Percentiles rank a stretch among this genome's conserved stretches.
Conservation (phyloP, 2,888 invertebrate species). For the Aromia moschata region DNA sequence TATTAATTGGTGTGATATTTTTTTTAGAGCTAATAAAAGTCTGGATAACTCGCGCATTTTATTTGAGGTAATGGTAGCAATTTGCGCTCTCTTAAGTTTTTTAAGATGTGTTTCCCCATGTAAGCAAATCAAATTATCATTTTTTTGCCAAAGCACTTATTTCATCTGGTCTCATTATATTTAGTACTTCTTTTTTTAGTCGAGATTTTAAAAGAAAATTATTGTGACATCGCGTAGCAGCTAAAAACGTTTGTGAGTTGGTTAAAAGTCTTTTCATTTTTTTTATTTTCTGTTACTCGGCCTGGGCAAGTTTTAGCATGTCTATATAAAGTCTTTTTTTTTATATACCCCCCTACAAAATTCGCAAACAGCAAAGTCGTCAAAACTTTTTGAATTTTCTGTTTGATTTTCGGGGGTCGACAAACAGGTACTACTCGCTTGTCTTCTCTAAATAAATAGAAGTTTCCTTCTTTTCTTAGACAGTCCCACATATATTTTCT, state of each 20-base stretch:
- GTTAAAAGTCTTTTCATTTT: conserved; percentile 9
- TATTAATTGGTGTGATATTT: not conserved
- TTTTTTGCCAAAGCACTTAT: conserved; percentile 13
- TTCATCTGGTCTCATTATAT: conserved; percentile 15
- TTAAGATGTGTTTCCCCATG: conserved; percentile 10
- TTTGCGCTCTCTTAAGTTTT: conserved; percentile 17
- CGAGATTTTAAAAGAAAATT: conserved; percentile 18
- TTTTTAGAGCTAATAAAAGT: conserved; percentile 9
- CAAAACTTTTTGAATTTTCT: conserved; percentile 18
- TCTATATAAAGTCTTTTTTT: conserved; percentile 15
- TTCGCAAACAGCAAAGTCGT: conserved; percentile 14
- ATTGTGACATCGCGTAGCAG: conserved; percentile 12
- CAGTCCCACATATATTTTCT: conserved; percentile 15
- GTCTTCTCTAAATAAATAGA: conserved; percentile 12
- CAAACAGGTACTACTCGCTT: conserved; percentile 13
- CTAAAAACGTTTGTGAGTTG: conserved; percentile 16
- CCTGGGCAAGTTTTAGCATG: conserved; percentile 10
- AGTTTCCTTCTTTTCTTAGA: conserved; percentile 23
- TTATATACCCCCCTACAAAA: conserved; percentile 15
- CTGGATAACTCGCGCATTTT: conserved; percentile 19
- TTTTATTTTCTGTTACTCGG: conserved; percentile 8
- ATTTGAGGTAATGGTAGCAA: conserved; percentile 2
- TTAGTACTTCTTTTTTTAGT: conserved; percentile 8
- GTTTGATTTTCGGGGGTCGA: conserved; percentile 15
- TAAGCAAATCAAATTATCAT: conserved; percentile 12